A percentile compares a stretch with the other conserved stretches of the same genome.
Conservation (phyloP, 2,888 invertebrate species). For the Acleris emargana region DNA sequence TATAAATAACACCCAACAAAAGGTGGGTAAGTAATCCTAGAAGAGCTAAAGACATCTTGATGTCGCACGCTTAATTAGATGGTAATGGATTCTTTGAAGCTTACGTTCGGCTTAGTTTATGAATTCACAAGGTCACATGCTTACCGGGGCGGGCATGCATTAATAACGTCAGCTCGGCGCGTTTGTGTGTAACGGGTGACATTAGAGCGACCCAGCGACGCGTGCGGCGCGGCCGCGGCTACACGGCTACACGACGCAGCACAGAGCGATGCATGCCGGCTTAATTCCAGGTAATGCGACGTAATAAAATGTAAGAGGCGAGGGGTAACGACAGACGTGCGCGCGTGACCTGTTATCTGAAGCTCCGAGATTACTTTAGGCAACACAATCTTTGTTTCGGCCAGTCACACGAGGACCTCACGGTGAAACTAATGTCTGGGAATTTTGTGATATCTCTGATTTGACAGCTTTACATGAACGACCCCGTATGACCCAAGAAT, state of each 20-base stretch:
- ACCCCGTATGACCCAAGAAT: too few relatives aligned
- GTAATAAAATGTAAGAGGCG: slow-evolving; percentile 80
- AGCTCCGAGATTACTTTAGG: slow-evolving; percentile 50
- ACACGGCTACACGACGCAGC: slow-evolving; percentile 71
- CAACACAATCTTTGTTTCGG: slow-evolving; percentile 52
- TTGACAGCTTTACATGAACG: background rate
- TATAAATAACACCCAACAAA: slow-evolving; percentile 30
- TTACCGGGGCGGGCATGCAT: slow-evolving; percentile 39
- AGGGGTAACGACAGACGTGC: slow-evolving; percentile 76
- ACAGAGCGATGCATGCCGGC: slow-evolving; percentile 69
- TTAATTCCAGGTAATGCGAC: slow-evolving; percentile 78
- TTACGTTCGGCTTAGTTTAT: slow-evolving; percentile 41
- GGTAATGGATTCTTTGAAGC: slow-evolving; percentile 54
- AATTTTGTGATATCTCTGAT: background rate
- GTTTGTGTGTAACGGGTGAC: slow-evolving; percentile 21
- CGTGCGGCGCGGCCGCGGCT: slow-evolving; percentile 55
- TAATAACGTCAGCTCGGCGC: slow-evolving; percentile 23
- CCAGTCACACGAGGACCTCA: slow-evolving; percentile 7
- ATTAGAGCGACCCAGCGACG: slow-evolving; percentile 39
- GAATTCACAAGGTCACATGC: slow-evolving; percentile 50
- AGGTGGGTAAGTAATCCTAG: slow-evolving; percentile 39
- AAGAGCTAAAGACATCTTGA: slow-evolving; percentile 46
- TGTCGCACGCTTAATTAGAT: slow-evolving; percentile 47
- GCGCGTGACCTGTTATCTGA: slow-evolving; percentile 76
- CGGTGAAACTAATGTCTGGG: background rate